A percentile compares a stretch with the other conserved stretches of the same genome.
Evolutionary conservation across 2,888 invertebrate species (phyloP).

Genomic region (Pachydiplax longipennis): DNA sequence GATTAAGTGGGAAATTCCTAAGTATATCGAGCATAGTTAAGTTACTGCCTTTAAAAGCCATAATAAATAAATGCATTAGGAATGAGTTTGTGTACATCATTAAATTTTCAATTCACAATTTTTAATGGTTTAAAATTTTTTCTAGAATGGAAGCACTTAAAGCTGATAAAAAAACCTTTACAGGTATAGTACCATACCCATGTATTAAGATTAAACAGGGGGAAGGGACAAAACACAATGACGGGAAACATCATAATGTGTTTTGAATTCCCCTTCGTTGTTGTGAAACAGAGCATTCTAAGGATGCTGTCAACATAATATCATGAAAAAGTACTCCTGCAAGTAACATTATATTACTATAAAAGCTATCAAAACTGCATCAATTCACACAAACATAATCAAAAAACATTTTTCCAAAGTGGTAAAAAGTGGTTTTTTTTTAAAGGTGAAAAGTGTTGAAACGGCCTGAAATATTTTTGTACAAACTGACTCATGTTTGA

Average conservation of each 20-base stretch:
- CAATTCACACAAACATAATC: not conserved
- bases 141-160: constrained; percentile 25
- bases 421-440: not conserved
- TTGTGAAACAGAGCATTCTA: constrained; percentile 4
- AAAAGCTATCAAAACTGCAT: not conserved
- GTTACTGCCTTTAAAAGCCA: constrained; percentile 19
- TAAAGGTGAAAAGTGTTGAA: not conserved
- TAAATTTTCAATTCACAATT: not conserved
- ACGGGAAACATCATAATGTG: not conserved
- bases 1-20: constrained; percentile 10
- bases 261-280: constrained; percentile 11
- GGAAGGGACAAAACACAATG: constrained; percentile 1
- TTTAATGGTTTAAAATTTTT: not conserved
- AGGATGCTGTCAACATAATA: constrained; percentile 6
- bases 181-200: constrained; percentile 17
- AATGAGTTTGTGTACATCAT: constrained; percentile 2
- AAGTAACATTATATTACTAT: not conserved
- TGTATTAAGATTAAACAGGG: not conserved
- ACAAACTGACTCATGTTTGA: not conserved
- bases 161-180: constrained; percentile 7
- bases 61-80: constrained; percentile 31
- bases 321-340: not conserved
- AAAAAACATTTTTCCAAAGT: not conserved
- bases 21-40: constrained; percentile 29
- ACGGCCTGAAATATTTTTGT: not conserved